Conservation (phyloP, 2,888 invertebrate species). For the Invenusta paracnida region DNA sequence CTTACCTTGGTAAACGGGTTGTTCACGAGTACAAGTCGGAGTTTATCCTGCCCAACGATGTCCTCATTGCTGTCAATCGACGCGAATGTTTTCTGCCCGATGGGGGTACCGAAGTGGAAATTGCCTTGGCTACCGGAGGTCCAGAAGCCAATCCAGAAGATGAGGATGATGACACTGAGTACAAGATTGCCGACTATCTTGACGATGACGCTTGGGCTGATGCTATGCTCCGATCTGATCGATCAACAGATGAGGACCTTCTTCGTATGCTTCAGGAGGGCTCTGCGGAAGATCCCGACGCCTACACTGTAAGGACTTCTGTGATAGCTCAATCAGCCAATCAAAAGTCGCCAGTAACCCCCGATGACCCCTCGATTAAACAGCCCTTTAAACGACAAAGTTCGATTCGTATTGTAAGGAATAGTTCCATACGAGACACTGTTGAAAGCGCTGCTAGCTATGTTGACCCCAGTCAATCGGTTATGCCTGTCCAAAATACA, state of each 20-base stretch:
- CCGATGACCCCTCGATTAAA: neutral
- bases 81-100: conserved; percentile 25
- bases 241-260: conserved; percentile 20
- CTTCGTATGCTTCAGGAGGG: neutral
- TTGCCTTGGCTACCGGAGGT: conserved; percentile 24
- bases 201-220: conserved; percentile 25
- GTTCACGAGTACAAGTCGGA: conserved; percentile 28
- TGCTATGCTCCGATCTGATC: neutral
- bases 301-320: neutral
- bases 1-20: conserved; percentile 19
- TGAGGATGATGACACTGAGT: neutral
- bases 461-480: neutral
- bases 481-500: neutral
- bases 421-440: neutral
- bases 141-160: neutral
- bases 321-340: neutral
- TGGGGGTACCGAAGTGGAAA: neutral
- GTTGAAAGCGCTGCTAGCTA: neutral
- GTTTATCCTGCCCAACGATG: conserved; percentile 33
- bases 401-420: conserved; percentile 1
- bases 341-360: neutral
- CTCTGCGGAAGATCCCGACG: neutral
- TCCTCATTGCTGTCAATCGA: conserved; percentile 16
- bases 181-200: conserved; percentile 30
- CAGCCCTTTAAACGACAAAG: neutral